These are phyloP conservation scores for Melanotus villosus DNA, from an alignment of 2,888 invertebrate species.

Conservation along the genomic window DNA sequence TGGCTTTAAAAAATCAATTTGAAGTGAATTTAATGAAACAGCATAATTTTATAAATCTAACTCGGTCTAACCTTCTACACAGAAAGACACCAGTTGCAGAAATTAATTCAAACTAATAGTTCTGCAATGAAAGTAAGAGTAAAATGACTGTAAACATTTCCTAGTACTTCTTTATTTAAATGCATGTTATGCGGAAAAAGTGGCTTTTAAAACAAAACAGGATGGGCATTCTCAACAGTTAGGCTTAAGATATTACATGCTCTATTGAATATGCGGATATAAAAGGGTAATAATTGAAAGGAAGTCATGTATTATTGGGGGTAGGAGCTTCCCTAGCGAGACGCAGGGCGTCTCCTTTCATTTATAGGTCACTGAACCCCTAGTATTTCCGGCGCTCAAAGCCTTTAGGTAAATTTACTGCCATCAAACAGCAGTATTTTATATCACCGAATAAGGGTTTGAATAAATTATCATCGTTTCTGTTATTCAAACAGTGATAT, in stretches of 20 bases:
- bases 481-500: too few relatives aligned
- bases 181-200: too few relatives aligned
- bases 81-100: too few relatives aligned
- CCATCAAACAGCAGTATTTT: slow-evolving; percentile 15
- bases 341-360: slow-evolving; percentile 26
- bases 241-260: slow-evolving; percentile 6
- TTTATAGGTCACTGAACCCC: slow-evolving; percentile 31
- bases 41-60: too few relatives aligned
- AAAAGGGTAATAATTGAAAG: slow-evolving; percentile 28
- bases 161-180: too few relatives aligned
- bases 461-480: slow-evolving; percentile 14
- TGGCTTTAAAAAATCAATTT: too few relatives aligned
- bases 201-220: not conserved
- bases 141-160: too few relatives aligned
- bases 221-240: not conserved
- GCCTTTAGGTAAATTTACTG: slow-evolving; percentile 17
- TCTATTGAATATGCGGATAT: slow-evolving; percentile 7
- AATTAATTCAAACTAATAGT: too few relatives aligned
- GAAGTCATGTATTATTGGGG: slow-evolving; percentile 28
- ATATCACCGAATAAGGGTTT: not conserved
- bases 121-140: too few relatives aligned
- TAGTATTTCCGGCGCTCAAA: slow-evolving; percentile 21
- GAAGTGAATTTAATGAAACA: too few relatives aligned
- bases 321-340: slow-evolving; percentile 13
- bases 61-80: too few relatives aligned